These are phyloP conservation scores for Drosophila robusta DNA, from an alignment of 2,888 invertebrate genomes.

Conservation along the genomic window DNA sequence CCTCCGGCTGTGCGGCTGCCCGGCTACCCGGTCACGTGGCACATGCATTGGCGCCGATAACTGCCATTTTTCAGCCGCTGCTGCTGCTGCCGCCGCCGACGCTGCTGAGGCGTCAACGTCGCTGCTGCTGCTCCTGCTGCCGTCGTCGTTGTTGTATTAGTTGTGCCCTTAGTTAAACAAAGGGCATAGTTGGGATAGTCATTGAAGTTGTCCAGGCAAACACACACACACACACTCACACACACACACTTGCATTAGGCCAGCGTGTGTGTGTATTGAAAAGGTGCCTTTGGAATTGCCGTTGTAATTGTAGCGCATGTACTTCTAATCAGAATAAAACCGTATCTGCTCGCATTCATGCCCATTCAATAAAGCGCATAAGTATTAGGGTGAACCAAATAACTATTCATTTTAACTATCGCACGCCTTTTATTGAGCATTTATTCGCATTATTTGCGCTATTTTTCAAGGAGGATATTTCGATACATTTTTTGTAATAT, in stretches of 20 bases:
- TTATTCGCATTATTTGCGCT: neutral
- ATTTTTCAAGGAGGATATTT: too few species aligned
- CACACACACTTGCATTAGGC: constrained; percentile 7
- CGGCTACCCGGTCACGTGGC: constrained; percentile 72
- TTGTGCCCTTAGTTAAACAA: constrained; percentile 63
- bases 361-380: constrained; percentile 9
- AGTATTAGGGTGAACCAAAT: constrained; percentile 30
- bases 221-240: constrained; percentile 18
- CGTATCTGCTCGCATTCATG: constrained; percentile 18
- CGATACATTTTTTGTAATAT: too few species aligned
- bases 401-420: neutral
- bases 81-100: constrained; percentile 21
- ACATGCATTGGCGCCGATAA: constrained; percentile 82
- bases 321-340: constrained; percentile 52
- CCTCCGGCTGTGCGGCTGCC: constrained; percentile 3
- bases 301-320: constrained; percentile 20
- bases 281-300: constrained; percentile 29
- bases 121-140: constrained; percentile 14
- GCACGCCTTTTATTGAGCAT: neutral
- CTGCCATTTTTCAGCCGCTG: constrained; percentile 75
- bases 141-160: constrained; percentile 21
- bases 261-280: neutral
- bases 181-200: constrained; percentile 66
- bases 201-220: constrained; percentile 53
- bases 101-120: constrained; percentile 25